Base-by-base conservation (phyloP, 2,113 vertebrate genomes). In the Cephalopholis sonnerati region DNA sequence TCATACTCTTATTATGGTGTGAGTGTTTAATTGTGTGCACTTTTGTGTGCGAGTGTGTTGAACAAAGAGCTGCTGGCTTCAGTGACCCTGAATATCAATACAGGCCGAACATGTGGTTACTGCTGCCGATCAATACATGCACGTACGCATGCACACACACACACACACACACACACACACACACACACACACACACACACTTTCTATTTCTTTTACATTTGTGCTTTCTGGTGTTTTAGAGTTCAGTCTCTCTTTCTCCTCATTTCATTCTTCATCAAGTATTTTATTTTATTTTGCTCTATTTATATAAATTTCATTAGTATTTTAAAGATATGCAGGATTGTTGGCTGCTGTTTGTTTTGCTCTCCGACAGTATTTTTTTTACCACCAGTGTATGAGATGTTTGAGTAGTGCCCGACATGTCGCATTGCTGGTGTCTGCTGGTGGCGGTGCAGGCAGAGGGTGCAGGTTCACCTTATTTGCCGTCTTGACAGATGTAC, bases 51-150 rank as follows among this genome's bases (percentile, higher is more conserved):
- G 58, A 24, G 24, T 48, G 70, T 69, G 71, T 62, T 82, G 55
- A 75, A 81, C 79, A 81, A 81, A 81, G 70, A 81, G 62, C 62
- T 66, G 59, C 72, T 77, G 67, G 74, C 67, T 83, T 77, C 59
- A 70, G 71, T 80, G 65, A 85, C 70, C 70, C 70, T 50, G 70
- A 63, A 70, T 64, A 75, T 85, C 83, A 85, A 85, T 80, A 80
- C 41, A 32, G 77, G 57, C 65, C 65, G 15, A 70, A 70, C 77
- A 74, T 84, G 77, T 70, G 82, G 77, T 61, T 74, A 74, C 62
- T 66, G 32, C 62, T 67, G 44, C 62, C 15, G 50, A 75, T 75
- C 69, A 48, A 84, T 57, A 67, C 78, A 39, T 61, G 67, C 61
- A 36, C 69, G 57, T 69, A 61, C 59, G 71, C 74, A 71, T 66